A percentile compares a stretch with the other conserved stretches of the same genome.
Conservation (phyloP, 1,140 invertebrate species). For the Holcopasites calliopsidis region DNA sequence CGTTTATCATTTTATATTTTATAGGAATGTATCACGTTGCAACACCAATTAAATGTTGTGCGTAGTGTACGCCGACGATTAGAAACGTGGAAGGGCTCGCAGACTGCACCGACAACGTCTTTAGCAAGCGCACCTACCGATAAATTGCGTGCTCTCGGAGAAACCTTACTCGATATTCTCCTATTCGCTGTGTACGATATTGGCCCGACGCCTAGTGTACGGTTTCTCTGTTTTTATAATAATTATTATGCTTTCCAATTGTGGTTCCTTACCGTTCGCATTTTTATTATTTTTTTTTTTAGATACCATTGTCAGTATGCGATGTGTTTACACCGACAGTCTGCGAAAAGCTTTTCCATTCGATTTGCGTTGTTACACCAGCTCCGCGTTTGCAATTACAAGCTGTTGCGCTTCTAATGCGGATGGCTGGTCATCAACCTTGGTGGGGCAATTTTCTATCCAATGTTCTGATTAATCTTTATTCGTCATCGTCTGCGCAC, state of each 20-base stretch:
- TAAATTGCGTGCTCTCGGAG: constrained; percentile 88
- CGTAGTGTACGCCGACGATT: constrained; percentile 86
- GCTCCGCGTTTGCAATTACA: constrained; percentile 85
- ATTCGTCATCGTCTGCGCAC: constrained; percentile 87
- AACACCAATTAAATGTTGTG: constrained; percentile 89
- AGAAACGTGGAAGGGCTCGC: constrained; percentile 80
- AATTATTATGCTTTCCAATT: constrained; percentile 63
- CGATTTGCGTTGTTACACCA: constrained; percentile 81
- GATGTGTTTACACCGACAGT: constrained; percentile 81
- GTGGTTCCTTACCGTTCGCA: constrained; percentile 22
- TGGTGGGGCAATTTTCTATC: constrained; percentile 96
- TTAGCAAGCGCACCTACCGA: constrained; percentile 84
- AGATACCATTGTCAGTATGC: constrained; percentile 80
- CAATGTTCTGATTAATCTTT: constrained; percentile 88
- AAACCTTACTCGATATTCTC: constrained; percentile 89
- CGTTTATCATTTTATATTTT: constrained; percentile 27
- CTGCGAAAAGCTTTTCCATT: constrained; percentile 86
- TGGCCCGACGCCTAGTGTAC: constrained; percentile 77
- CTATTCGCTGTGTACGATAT: constrained; percentile 84
- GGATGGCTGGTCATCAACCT: constrained; percentile 87
- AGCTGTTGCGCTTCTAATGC: constrained; percentile 87
- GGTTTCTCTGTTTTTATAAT: constrained; percentile 55
- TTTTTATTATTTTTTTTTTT: constrained; percentile 26
- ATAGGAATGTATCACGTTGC: constrained; percentile 88
- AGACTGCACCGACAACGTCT: constrained; percentile 75